These are phyloP conservation scores for Elachura formosa DNA, from an alignment of 2,113 vertebrate species.

Conservation along the genomic window DNA sequence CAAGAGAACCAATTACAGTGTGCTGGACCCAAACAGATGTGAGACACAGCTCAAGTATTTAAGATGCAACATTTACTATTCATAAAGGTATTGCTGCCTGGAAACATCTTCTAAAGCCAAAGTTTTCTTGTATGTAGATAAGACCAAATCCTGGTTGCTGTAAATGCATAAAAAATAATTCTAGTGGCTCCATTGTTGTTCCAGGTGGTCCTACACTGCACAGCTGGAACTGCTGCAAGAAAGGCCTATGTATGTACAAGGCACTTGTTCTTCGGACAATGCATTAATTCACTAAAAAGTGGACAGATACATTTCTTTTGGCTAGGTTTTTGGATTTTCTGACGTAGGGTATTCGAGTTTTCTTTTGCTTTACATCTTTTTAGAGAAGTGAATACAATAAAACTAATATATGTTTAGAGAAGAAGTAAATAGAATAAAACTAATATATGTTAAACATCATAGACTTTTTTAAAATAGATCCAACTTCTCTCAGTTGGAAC, in stretches of 20 bases:
- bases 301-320: neutral
- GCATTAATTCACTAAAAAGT: neutral
- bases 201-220: neutral
- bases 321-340: neutral
- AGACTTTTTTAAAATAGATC: too few species aligned
- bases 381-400: neutral
- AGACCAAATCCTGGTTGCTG: neutral
- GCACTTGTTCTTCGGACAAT: neutral
- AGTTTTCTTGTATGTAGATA: neutral
- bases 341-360: neutral
- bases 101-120: neutral
- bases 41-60: neutral
- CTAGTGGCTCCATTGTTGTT: constrained; percentile 1
- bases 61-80: neutral
- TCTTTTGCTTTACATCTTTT: neutral
- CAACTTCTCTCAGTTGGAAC: neutral
- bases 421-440: neutral
- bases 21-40: neutral
- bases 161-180: neutral
- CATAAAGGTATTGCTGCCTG: neutral
- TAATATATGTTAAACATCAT: neutral
- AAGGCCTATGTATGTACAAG: neutral
- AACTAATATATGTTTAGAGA: neutral
- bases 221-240: neutral
- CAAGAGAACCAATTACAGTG: neutral